Evolutionary conservation across 2,797 vertebrate species (phyloP).

Genomic region (Diplodus sargus): DNA sequence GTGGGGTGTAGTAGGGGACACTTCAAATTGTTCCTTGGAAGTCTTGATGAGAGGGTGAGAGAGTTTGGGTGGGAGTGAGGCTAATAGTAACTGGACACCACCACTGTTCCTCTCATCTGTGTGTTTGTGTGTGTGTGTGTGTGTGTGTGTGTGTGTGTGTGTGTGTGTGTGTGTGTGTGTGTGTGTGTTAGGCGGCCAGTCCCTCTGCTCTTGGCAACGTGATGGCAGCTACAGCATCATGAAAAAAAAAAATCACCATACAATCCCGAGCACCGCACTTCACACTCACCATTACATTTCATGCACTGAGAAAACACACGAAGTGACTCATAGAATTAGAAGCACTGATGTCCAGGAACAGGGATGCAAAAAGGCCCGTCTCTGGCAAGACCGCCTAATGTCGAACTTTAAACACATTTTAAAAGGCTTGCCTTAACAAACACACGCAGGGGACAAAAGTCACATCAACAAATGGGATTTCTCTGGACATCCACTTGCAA

Average conservation of each 20-base stretch:
- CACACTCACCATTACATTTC: conserved; percentile 17
- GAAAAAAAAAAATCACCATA: too few relatives aligned
- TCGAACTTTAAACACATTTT: conserved; percentile 23
- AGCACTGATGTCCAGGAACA: conserved; percentile 16
- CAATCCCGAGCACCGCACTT: too few relatives aligned
- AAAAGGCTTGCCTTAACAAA: conserved; percentile 41
- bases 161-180: conserved; percentile 2
- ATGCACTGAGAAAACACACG: conserved; percentile 16
- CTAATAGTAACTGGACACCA: conserved; percentile 57
- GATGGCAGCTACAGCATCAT: conserved; percentile 15
- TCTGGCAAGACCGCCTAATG: conserved; percentile 19
- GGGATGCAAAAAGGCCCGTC: conserved; percentile 13
- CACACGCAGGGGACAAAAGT: conserved; percentile 42
- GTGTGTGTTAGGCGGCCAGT: conserved; percentile 1
- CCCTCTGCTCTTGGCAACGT: conserved; percentile 32
- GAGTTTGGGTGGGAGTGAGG: conserved; percentile 43
- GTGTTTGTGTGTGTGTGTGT: conserved; percentile 21
- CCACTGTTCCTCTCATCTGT: conserved; percentile 24
- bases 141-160: conserved; percentile 11
- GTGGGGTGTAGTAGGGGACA: conserved; percentile 33
- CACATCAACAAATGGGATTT: conserved; percentile 40
- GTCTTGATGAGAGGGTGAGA: conserved; percentile 55
- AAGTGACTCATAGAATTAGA: conserved; percentile 16
- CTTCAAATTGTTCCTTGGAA: conserved; percentile 36
- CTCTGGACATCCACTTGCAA: conserved; percentile 53